Percentiles rank a stretch among this genome's conserved stretches.
phyloP scores from a whole-genome alignment of 1,140 invertebrate species.

The Lineus longissimus region DNA sequence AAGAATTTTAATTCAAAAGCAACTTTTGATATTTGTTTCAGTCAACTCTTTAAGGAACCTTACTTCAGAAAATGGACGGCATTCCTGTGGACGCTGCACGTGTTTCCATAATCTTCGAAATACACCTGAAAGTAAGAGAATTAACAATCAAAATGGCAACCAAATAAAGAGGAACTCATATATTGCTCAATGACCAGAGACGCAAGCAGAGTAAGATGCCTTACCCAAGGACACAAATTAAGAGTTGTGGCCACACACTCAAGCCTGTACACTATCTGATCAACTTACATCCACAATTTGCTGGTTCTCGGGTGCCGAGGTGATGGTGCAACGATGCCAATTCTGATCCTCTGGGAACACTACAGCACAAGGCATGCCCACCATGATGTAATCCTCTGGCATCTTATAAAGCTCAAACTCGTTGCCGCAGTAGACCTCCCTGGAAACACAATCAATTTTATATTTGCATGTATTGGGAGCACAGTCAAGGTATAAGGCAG shows the following conservation, averaged over 20 bases:
- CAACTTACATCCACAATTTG: conserved; percentile 28
- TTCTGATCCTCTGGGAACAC: conserved; percentile 45
- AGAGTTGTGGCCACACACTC: too few relatives aligned
- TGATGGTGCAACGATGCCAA: conserved; percentile 43
- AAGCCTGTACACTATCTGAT: too few relatives aligned
- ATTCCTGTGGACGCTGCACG: conserved; percentile 27
- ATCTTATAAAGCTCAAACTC: conserved; percentile 27
- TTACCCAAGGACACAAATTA: too few relatives aligned
- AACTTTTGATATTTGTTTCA: too few relatives aligned
- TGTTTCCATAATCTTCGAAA: conserved; percentile 49
- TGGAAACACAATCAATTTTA: not conserved
- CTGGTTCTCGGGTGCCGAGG: conserved; percentile 19
- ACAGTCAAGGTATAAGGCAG: too few relatives aligned
- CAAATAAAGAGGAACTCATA: too few relatives aligned
- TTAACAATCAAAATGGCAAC: too few relatives aligned
- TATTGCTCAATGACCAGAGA: too few relatives aligned
- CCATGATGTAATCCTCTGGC: conserved; percentile 29
- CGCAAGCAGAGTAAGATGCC: too few relatives aligned
- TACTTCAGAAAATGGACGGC: conserved; percentile 38
- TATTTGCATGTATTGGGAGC: not conserved
- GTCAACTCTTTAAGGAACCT: conserved; percentile 3
- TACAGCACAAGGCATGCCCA: conserved; percentile 39
- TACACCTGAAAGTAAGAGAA: conserved; percentile 33
- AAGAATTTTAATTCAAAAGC: too few relatives aligned
- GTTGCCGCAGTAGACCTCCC: conserved; percentile 5